Conservation (phyloP, 2,888 invertebrate species). For the Diploptera punctata region DNA sequence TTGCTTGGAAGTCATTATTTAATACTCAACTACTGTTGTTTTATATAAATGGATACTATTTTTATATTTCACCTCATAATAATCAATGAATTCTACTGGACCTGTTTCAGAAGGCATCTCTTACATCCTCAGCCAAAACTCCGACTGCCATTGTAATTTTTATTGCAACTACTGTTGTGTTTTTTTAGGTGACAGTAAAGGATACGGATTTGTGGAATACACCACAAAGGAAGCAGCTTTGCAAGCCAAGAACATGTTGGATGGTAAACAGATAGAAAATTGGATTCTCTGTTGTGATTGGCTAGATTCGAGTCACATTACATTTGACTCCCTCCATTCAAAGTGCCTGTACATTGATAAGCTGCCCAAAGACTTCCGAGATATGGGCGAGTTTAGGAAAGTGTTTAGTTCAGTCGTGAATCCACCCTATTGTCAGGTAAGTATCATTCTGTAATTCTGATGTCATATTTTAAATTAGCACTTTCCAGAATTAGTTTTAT, state of each 20-base stretch:
- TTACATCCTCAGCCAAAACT: no score
- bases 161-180: no score
- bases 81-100: no score
- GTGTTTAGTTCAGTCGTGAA: constrained; percentile 57
- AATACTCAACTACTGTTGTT: no score
- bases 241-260: constrained; percentile 55
- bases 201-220: constrained; percentile 63
- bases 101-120: no score
- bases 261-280: constrained; percentile 54
- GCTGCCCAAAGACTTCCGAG: constrained; percentile 58
- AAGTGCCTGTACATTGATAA: constrained; percentile 60
- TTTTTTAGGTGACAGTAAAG: constrained; percentile 57
- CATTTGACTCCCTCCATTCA: constrained; percentile 58
- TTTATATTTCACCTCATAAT: no score
- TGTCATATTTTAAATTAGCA: no score
- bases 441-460: constrained; percentile 8
- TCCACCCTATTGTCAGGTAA: constrained; percentile 62
- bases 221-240: constrained; percentile 56
- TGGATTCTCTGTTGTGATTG: constrained; percentile 58
- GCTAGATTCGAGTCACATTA: constrained; percentile 56
- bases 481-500: no score
- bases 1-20: no score
- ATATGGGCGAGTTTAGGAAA: constrained; percentile 58
- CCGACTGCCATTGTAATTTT: no score
- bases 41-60: no score